phyloP scores from a whole-genome alignment of 1,140 invertebrate species.

The Tetramorium simillimum region DNA sequence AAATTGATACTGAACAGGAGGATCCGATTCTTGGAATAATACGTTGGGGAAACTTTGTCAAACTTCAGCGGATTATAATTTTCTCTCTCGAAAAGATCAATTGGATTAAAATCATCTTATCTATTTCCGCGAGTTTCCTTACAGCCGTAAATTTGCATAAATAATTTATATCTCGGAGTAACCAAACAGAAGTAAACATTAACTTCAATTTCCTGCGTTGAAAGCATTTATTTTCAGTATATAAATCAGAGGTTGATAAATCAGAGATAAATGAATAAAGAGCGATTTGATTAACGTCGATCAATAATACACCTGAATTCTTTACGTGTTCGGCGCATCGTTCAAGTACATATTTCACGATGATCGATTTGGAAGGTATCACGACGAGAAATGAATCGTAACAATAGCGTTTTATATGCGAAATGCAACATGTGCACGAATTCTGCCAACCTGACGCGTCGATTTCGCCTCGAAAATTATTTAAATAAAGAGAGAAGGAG shows the following conservation, averaged over 20 bases:
- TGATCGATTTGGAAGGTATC: neutral
- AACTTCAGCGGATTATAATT: neutral
- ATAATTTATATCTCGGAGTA: neutral
- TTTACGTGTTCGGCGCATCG: neutral
- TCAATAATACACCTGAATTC: neutral
- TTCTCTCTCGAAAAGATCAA: neutral
- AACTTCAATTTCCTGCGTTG: neutral
- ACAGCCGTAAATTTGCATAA: neutral
- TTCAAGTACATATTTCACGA: neutral
- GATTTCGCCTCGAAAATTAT: conserved; percentile 31
- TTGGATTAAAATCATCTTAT: neutral
- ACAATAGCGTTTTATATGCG: conserved; percentile 23
- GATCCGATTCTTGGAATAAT: conserved; percentile 18
- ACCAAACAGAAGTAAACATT: neutral
- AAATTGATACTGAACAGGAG: conserved; percentile 42
- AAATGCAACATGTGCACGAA: conserved; percentile 53
- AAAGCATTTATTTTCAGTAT: neutral
- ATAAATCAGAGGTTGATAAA: neutral
- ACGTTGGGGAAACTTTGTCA: neutral
- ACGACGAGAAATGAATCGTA: conserved; percentile 32
- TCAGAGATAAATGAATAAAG: neutral
- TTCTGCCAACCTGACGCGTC: conserved; percentile 38
- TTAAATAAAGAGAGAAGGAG: neutral
- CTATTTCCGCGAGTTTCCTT: neutral
- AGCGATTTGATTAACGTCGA: neutral